Base-by-base conservation (phyloP, 1,140 invertebrate species). In the Temnothorax nylanderi region DNA sequence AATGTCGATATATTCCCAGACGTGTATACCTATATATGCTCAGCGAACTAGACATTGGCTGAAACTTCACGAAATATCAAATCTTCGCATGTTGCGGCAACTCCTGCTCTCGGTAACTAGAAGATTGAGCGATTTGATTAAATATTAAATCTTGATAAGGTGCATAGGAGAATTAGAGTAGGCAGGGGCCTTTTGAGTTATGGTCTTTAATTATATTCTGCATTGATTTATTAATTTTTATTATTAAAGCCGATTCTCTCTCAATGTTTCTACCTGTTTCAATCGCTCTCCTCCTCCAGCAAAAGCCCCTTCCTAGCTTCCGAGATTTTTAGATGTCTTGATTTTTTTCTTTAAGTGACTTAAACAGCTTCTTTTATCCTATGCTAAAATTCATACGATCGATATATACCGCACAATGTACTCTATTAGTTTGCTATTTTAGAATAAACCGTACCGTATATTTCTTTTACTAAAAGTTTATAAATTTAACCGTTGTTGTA, bases 61-160 rank as follows among this genome's bases (percentile, higher is more conserved):
- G 77, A 54, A 82, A 87, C 77, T 87, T 87, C 11, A 7, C 13
- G 67, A 87, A 84, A 87, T 84, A 84, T 64, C 78, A 51, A 51
- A 60, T 71, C 78, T 74, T 64, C 41, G 51, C 58, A 65, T 72
- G 67, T 60, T 54, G 47, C 49, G 47, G 47, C 3, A 82, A 81
- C 65, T 81, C 32, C 7, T 21, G 51, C 3, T 34, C 6, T 21
- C 10, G 13, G n/a, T 67, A 74, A 87, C 69, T 62, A 26, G 78
- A 87, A 87, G 49, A 87, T 84, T 82, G 64, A 34, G 34, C 49
- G 26, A 21, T 51, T 84, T 87, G 78, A 87, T 87, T 56, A 87
- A 87, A 82, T 81, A 87, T 74, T 87, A 65, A 84, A 32, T 37
- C n/a, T 41, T 47, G 65, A 87, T 37, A 67, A 26, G 13, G n/a